Conservation (phyloP, 1,140 invertebrate species). For the Trachelipus rathkii region DNA sequence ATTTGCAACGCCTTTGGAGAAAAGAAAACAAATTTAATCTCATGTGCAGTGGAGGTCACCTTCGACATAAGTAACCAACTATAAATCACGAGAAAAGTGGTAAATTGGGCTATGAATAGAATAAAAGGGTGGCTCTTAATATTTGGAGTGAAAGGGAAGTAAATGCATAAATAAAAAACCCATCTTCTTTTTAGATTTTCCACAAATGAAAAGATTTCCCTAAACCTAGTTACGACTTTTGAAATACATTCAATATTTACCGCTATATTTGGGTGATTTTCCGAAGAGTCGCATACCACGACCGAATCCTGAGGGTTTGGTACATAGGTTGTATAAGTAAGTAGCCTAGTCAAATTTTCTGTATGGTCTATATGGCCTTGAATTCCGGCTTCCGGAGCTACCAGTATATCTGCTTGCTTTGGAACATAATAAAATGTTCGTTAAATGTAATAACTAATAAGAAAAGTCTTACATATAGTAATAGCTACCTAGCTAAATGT, state of each 20-base stretch:
- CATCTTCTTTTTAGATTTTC: too few species aligned
- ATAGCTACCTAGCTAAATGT: background rate
- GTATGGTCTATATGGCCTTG: conserved; percentile 45
- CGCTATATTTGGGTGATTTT: conserved; percentile 46
- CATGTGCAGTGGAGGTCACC: background rate
- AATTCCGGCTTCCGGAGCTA: conserved; percentile 73
- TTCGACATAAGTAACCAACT: too few species aligned
- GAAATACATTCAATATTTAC: conserved; percentile 16
- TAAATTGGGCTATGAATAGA: too few species aligned
- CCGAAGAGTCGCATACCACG: conserved; percentile 56
- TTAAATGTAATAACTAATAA: background rate
- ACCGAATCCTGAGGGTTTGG: conserved; percentile 49
- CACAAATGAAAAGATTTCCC: too few species aligned
- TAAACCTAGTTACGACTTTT: too few species aligned
- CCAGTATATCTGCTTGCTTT: conserved; percentile 70
- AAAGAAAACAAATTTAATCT: background rate
- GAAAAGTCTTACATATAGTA: too few species aligned
- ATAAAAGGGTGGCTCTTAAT: too few species aligned
- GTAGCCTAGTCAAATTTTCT: background rate
- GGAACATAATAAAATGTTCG: background rate
- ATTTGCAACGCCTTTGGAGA: background rate
- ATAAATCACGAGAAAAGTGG: too few species aligned
- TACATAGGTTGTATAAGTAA: conserved; percentile 30
- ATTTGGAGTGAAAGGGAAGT: too few species aligned
- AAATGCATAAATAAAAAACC: too few species aligned